Base-by-base conservation (phyloP, 1,140 invertebrate species). In the Heliconius congener region DNA sequence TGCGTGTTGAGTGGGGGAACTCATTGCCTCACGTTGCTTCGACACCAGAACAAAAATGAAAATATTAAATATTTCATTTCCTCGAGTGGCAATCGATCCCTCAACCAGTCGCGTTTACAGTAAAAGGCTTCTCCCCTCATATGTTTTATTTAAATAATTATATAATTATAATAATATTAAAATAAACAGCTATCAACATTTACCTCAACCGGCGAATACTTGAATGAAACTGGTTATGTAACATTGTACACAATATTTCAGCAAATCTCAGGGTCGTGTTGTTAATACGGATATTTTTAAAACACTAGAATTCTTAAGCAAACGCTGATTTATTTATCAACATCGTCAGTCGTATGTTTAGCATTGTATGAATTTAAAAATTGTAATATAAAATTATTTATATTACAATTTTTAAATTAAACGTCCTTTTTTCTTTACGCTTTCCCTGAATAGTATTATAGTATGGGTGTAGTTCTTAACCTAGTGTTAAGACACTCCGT, bases 171-270 rank as follows among this genome's bases (percentile, higher is more conserved):
- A 57, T 23, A 57, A 57, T 9, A 57, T 23, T 9, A n/a, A 30
- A 66, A 66, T 66, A 66, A 57, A 66, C 27, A 66, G 23, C 30
- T 18, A 66, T 16, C 4, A 66, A 66, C 3, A 30, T 30, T 13
- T 16, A 30, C 3, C 4, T 16, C 42, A 46, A 46, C 13, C 3
- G 8, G 11, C 27, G 16, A 27, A 66, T n/a, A 66, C 60, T 27
- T 66, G 60, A 66, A 66, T 66, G 60, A 30, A 66, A 66, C 60
- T 66, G 60, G 60, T 66, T 66, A 66, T 66, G 27, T 66, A 30
- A 66, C 60, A 30, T 18, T 66, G 60, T 30, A 52, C n/a, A 60
- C 9, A 60, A 60, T n/a, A 30, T 66, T 66, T 66, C 60, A 66
- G 60, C 60, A 30, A 66, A 66, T 66, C 27, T 66, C 60, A 30